Evolutionary conservation across 2,113 vertebrate genomes (phyloP).

Genomic region (Hoplias malabaricus): DNA sequence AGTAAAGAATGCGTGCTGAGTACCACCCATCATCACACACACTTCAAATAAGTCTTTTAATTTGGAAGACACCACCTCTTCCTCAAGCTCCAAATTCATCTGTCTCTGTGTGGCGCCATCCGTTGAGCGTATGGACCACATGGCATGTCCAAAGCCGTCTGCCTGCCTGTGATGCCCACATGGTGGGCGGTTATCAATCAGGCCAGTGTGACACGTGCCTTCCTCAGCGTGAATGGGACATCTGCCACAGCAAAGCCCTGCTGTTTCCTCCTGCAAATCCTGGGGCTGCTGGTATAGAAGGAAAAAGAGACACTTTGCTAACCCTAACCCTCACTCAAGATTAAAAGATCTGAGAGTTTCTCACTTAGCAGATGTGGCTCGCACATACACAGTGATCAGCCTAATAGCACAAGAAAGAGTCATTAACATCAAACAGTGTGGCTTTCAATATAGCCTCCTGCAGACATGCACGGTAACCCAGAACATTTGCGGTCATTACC

Average conservation of each 20-base stretch:
- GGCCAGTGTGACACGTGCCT: slow-evolving; percentile 24
- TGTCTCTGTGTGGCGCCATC: slow-evolving; percentile 15
- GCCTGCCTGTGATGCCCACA: slow-evolving; percentile 39
- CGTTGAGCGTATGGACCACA: slow-evolving; percentile 18
- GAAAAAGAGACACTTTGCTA: slow-evolving; percentile 11
- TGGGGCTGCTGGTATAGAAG: slow-evolving; percentile 18
- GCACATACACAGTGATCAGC: not conserved
- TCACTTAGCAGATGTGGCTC: slow-evolving; percentile 30
- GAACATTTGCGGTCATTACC: too few species aligned
- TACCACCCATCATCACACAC: not conserved
- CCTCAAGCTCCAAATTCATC: slow-evolving; percentile 13
- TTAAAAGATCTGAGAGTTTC: slow-evolving; percentile 27
- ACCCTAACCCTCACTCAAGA: slow-evolving; percentile 19
- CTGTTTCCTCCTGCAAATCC: slow-evolving; percentile 22
- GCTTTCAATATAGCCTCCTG: not conserved
- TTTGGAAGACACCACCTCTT: slow-evolving; percentile 10
- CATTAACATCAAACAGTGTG: slow-evolving; percentile 3
- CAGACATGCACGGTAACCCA: too few species aligned
- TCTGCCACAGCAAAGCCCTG: slow-evolving; percentile 42
- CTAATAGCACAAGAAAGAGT: slow-evolving; percentile 27
- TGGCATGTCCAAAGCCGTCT: slow-evolving; percentile 39
- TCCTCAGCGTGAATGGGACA: slow-evolving; percentile 45
- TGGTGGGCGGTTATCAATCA: slow-evolving; percentile 46
- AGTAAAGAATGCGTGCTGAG: not conserved
- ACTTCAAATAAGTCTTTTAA: slow-evolving; percentile 30